Evolutionary conservation across 2,113 vertebrate species (phyloP).

Genomic region (Serinus canaria): DNA sequence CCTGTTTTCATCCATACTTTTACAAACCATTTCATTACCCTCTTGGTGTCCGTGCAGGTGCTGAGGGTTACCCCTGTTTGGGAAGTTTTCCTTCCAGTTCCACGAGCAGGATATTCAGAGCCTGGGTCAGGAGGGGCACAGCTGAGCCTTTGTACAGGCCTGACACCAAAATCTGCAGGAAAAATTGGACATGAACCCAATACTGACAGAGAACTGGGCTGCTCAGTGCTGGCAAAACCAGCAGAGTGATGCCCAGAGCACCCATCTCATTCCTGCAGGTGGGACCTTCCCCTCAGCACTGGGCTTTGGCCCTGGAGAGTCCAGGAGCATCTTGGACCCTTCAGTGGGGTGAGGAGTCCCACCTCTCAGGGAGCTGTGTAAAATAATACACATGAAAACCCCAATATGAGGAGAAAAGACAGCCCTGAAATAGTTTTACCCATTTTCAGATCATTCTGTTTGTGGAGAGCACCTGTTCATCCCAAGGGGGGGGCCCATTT

Average conservation of each 20-base stretch:
- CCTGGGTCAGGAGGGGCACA: neutral
- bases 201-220: neutral
- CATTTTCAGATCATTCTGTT: neutral
- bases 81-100: neutral
- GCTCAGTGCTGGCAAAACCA: neutral
- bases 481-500: neutral
- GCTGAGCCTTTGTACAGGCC: neutral
- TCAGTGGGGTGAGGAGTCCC: neutral
- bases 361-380: neutral
- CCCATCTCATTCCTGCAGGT: neutral
- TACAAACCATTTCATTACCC: neutral
- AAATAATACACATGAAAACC: neutral
- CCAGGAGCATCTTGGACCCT: neutral
- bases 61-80: neutral
- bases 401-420: neutral
- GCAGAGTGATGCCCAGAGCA: neutral
- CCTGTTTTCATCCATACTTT: neutral
- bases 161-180: neutral
- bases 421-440: neutral
- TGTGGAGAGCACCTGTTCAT: neutral
- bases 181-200: neutral
- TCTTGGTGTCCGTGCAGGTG: neutral
- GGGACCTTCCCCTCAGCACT: neutral
- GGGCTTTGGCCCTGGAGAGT: accelerated
- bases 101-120: neutral